A percentile compares a stretch with the other conserved stretches of the same genome.
phyloP scores from a whole-genome alignment of 2,888 invertebrate species.

The Drosophila maculinotata region DNA sequence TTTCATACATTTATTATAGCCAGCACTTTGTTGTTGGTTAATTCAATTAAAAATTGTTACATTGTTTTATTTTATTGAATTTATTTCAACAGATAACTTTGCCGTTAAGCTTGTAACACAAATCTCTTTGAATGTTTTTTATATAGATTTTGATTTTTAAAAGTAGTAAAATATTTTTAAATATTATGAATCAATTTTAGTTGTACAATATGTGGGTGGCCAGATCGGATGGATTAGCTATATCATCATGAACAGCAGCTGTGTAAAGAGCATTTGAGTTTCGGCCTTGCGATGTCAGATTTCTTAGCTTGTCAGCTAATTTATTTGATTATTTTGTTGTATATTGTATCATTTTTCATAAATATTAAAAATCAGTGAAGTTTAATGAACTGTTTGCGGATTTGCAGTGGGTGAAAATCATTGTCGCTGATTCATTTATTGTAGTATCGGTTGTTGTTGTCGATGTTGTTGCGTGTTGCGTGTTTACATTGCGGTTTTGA shows the following conservation, averaged over 20 bases:
- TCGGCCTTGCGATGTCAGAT: constrained; percentile 40
- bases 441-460: constrained; percentile 20
- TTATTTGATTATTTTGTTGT: constrained; percentile 59
- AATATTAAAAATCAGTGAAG: constrained; percentile 44
- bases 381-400: constrained; percentile 71
- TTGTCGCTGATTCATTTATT: constrained; percentile 59
- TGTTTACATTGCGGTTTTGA: constrained; percentile 33
- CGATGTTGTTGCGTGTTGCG: not conserved
- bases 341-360: constrained; percentile 63
- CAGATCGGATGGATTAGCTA: not conserved
- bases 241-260: constrained; percentile 6
- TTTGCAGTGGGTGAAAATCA: constrained; percentile 73
- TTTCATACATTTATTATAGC: constrained; percentile 15
- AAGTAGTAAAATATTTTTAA: no score
- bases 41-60: constrained; percentile 24
- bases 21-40: constrained; percentile 22
- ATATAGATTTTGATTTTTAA: not conserved
- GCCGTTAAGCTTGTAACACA: not conserved
- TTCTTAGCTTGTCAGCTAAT: constrained; percentile 56
- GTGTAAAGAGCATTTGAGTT: constrained; percentile 25
- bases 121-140: not conserved
- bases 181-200: no score
- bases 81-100: not conserved
- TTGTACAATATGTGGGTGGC: not conserved
- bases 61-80: no score